A percentile compares a stretch with the other conserved stretches of the same genome.
Conservation (phyloP, 2,797 vertebrate species). For the Danio choprae region DNA sequence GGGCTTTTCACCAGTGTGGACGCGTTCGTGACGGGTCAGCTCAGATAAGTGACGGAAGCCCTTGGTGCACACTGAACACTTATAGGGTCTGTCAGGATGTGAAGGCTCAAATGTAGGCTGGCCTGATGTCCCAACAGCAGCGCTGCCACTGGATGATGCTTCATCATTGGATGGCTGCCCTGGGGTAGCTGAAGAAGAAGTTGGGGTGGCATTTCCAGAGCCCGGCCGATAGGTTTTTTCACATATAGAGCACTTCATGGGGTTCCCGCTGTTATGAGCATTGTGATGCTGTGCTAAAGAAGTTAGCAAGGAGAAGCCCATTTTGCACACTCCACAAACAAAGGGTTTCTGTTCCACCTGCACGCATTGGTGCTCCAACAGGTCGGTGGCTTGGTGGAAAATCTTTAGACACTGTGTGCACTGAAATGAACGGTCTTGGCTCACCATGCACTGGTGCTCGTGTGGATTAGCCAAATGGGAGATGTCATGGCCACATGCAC, state of each 20-base stretch:
- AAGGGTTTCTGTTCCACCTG: constrained; percentile 99
- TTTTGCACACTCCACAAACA: constrained; percentile 96
- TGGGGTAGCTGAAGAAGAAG: constrained; percentile 67
- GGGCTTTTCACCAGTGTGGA: constrained; percentile 96
- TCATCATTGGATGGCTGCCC: constrained; percentile 74
- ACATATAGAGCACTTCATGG: constrained; percentile 97
- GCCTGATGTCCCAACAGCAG: constrained; percentile 61
- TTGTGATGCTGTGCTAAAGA: constrained; percentile 96
- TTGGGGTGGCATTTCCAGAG: constrained; percentile 77
- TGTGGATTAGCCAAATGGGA: constrained; percentile 92
- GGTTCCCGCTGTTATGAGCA: constrained; percentile 87
- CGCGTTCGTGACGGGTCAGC: constrained; percentile 91
- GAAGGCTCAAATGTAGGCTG: constrained; percentile 77
- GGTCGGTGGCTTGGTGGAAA: constrained; percentile 96
- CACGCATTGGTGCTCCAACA: constrained; percentile 96
- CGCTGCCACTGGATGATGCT: constrained; percentile 73
- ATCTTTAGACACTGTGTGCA: constrained; percentile 99
- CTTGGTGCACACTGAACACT: constrained; percentile 95
- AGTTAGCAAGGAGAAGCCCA: constrained; percentile 97
- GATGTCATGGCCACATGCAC: constrained; percentile 92
- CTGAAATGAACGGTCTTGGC: constrained; percentile 95
- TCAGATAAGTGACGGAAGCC: constrained; percentile 97
- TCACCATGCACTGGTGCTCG: constrained; percentile 95
- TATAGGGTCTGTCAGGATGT: constrained; percentile 89
- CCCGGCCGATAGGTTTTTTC: constrained; percentile 94